Evolutionary conservation across 2,113 vertebrate genomes (phyloP), one percentile per base, ranked within the genome.

Genomic region (Solea solea): DNA sequence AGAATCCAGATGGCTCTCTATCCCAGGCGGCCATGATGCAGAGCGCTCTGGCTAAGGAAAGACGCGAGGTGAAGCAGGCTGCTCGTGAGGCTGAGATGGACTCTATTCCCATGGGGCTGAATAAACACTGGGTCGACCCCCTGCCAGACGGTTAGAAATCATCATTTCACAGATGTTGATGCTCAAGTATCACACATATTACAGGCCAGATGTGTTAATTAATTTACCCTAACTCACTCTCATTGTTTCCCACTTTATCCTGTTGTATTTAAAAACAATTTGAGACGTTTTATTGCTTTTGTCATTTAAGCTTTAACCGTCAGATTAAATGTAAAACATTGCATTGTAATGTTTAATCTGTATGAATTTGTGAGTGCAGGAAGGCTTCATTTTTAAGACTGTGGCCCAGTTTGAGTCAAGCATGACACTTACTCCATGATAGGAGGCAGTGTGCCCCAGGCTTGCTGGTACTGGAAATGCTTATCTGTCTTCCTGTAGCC

Each of bases 1-100:
- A 99, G 97, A 99, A 99, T 86, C 98, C 98, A 5, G 97, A 99
- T 72, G 98, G 98, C 56, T 99, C 98, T 3, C 89, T 99, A 64
- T 99, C 98, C 25, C 98, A 99, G 84, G 98, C 98, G 3, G 98
- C 98, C 27, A 99, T 99, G 98, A 99, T 99, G 98, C 98, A 99
- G 88, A 99, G 96, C 52, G 98, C 97, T 14, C 89, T 99, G 73
- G 97, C 98, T 1, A 99, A 99, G 84, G 98, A 99, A 85, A 90
- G 98, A 14, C 74, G 96, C 39, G 98, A 99, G 69, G 91, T 98
- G 70, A 99, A 99, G 81, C 97, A 99, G 88, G 97, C 97, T 0
- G 96, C 97, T 3, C 94, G 97, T 1, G 97, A 99, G 86, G 98
- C 98, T 0, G 98, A 99, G 89, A 99, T 99, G 98, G 98, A 99